Percentiles rank a stretch among this genome's conserved stretches.
These are phyloP conservation scores for Cheilosia pagana DNA, from an alignment of 2,888 invertebrate genomes.

Conservation along the genomic window DNA sequence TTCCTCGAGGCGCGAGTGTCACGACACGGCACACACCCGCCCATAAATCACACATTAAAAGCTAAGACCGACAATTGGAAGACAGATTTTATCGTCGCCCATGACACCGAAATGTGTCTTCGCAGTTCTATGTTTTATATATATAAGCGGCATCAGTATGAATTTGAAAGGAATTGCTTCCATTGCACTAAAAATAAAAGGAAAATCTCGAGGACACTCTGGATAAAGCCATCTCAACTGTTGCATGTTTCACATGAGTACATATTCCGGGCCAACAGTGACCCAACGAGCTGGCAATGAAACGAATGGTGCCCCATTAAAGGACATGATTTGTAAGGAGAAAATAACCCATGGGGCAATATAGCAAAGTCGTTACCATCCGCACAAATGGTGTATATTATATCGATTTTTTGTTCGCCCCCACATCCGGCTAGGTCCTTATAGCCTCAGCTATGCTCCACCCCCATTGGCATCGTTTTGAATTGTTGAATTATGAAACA, in stretches of 20 bases:
- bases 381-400: conserved; percentile 31
- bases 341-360: conserved; percentile 41
- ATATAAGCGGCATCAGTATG: conserved; percentile 10
- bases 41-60: conserved; percentile 58
- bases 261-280: neutral
- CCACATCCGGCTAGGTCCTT: neutral
- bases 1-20: neutral
- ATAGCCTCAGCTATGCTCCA: neutral
- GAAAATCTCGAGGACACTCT: neutral
- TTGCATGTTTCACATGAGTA: conserved; percentile 44
- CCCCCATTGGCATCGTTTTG: conserved; percentile 11
- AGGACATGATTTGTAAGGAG: conserved; percentile 53
- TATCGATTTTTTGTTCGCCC: conserved; percentile 51
- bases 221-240: conserved; percentile 44
- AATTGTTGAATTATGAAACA: conserved; percentile 45
- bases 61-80: conserved; percentile 36
- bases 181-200: neutral
- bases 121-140: neutral
- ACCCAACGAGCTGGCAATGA: conserved; percentile 26
- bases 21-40: conserved; percentile 3
- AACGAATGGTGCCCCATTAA: conserved; percentile 52
- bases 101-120: conserved; percentile 29
- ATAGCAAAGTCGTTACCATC: conserved; percentile 19
- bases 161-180: conserved; percentile 8
- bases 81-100: conserved; percentile 40